Evolutionary conservation across 2,797 vertebrate species (phyloP), one percentile per base, ranked within the genome.

Genomic region (Harpagifer antarcticus): DNA sequence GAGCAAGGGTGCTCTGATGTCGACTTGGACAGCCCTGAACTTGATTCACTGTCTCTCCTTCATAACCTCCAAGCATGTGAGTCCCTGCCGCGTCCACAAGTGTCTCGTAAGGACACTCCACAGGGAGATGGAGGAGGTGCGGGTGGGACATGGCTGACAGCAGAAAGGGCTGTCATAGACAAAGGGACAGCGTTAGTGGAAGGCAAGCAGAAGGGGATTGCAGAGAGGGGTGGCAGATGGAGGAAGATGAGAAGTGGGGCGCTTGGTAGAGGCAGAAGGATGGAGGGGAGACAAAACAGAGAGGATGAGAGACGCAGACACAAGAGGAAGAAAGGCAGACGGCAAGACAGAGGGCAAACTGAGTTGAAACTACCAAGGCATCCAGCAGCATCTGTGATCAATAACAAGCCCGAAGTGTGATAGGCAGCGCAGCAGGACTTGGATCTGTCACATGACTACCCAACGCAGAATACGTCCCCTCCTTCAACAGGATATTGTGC

Each of bases 351-450:
- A 88, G 85, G 79, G 78, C 86, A 87, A 83, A 72, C 71, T 40
- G 71, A 86, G 82, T 84, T 68, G 77, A 86, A 81, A 83, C 80
- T 80, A 86, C 88, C 76, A 75, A 68, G 69, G 84, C 88, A 86
- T 89, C 89, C 15, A 10, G 83, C 81, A 72, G 84, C 89, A 85
- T 91, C 89, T 92, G 89, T 85, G 90, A 92, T 93, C 93, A 87
- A 93, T 94, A 90, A 88, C 53, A 83, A 81, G 89, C 86, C 75
- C 80, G 8, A 72, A 56, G 59, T 76, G 79, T 69, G 77, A 89
- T 84, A 68, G 57, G 65, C 69, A 33, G 74, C 76, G 49, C 45
- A 3, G 58, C 31, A 20, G 86, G 82, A 88, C 84, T 71, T 40
- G 72, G 80, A 80, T 73, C 17, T 54, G 63, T 77, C 59, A 20